A percentile compares a stretch with the other conserved stretches of the same genome.
phyloP scores from a whole-genome alignment of 2,797 vertebrate species.

The Oreochromis mossambicus region DNA sequence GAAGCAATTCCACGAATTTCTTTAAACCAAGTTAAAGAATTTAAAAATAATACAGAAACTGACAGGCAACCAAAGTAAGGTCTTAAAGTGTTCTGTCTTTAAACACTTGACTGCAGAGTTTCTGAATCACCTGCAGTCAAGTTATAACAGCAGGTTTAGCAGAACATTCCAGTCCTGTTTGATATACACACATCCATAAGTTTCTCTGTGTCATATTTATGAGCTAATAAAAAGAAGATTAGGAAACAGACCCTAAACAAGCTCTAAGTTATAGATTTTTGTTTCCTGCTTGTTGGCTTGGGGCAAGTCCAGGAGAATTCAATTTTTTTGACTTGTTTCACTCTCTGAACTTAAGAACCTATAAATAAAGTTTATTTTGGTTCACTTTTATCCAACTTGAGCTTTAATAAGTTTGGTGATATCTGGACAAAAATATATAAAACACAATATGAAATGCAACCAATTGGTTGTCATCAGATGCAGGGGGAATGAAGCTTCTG shows the following conservation, averaged over 20 bases:
- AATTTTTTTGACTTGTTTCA: neutral
- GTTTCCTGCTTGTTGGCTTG: neutral
- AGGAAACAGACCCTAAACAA: neutral
- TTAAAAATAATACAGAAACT: neutral
- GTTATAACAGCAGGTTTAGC: neutral
- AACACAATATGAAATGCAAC: neutral
- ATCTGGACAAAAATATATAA: neutral
- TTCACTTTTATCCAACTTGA: neutral
- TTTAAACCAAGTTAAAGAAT: neutral
- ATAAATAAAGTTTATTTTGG: neutral
- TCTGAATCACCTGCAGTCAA: neutral
- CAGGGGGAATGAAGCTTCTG: neutral
- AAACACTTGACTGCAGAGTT: neutral
- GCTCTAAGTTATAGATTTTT: neutral
- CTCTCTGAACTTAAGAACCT: neutral
- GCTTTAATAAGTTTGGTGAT: neutral
- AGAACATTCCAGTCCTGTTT: neutral
- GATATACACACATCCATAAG: neutral
- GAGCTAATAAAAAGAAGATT: neutral
- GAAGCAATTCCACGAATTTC: neutral
- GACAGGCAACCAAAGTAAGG: neutral
- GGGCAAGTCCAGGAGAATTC: neutral
- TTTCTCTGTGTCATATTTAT: neutral
- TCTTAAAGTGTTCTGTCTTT: neutral
- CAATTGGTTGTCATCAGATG: neutral